Base-by-base conservation (phyloP, 2,113 vertebrate species). In the Porphyrio hochstetteri region DNA sequence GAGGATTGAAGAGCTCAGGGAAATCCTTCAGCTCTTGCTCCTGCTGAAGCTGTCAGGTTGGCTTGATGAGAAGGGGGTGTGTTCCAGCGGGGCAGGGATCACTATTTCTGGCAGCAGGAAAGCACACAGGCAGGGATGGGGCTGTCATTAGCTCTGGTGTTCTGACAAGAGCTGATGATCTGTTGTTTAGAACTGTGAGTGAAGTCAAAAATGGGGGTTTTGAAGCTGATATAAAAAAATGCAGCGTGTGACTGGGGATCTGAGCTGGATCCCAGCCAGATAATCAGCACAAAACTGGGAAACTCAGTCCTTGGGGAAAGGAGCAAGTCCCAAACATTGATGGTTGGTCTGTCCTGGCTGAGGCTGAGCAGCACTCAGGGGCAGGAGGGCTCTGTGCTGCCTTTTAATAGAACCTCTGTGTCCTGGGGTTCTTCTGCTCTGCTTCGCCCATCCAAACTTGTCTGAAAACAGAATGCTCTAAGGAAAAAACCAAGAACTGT, bases 81-180 rank as follows among this genome's bases (percentile, higher is more conserved):
- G 0, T 35, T 77, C 1, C 13, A 52, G 77, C 79, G 52, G 46
- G 36, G 40, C 59, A 77, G 86, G 70, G 72, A 35, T 11, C 52
- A 82, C 83, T 90, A 33, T 81, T 95, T 80, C 70, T 85, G 84
- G 89, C 59, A 82, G 44, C 77, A 42, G 86, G 84, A 46, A 61
- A 44, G 53, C 3, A 67, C 72, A 12, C 19, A 9, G 67, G 75
- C 63, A 40, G 63, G 36, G 59, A 48, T 19, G 24, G 44, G 79
- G 82, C 75, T 69, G 78, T 57, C 48, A 4, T 85, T 36, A 55
- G 31, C 79, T 69, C 87, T 15, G 48, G 5, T 59, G 75, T 76
- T 94, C 72, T 85, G 90, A 53, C 71, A 82, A 75, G 75, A 92
- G 82, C 79, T 71, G 90, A 56, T 4, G 25, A 63, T 55, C 72